Evolutionary conservation across 2,113 vertebrate species (phyloP), one percentile per base, ranked within the genome.

Genomic region (Conger conger): DNA sequence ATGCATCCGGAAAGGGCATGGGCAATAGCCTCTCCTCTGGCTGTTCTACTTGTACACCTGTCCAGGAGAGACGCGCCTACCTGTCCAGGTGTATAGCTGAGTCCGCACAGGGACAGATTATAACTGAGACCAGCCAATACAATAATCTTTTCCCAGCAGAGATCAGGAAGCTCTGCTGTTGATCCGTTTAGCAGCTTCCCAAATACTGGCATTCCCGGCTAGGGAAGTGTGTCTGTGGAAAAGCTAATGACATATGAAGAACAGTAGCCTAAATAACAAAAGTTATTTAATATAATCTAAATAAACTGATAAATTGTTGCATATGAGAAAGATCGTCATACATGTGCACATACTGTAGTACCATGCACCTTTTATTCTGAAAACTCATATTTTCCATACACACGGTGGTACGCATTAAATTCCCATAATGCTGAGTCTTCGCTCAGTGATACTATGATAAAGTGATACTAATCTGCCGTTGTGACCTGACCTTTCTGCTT

Each of bases 1-100:
- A 79, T 60, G 83, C 81, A 83, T 84, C 84, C 82, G 30, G 87
- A 88, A 90, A 90, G 86, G 90, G 79, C 5, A 53, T 87, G 84
- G 84, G 84, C 86, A 83, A 86, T n/a, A 87, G 87, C 84, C 77
- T 8, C 79, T 81, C 81, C 78, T 36, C 60, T 80, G 73, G 57
- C 87, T 87, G 85, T 16, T 36, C 57, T 37, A 36, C 45, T 85
- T 86, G 87, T 93, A 93, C 94, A 68, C 93, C 93, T 95, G 93
- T 37, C 76, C 76, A 77, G 30, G 76, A 35, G 33, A 33, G n/a
- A 37, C 3, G 76, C 18, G n/a, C 33, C 2, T 73, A 73, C 93
- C 93, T 95, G 93, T 38, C 36, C 76, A 78, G 35, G 36, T 78
- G 35, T 78, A 15, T 38, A 78, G 35, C 4, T 36, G 35, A 20